phyloP scores from a whole-genome alignment of 2,888 invertebrate genomes.

The Tetragonula carbonaria region DNA sequence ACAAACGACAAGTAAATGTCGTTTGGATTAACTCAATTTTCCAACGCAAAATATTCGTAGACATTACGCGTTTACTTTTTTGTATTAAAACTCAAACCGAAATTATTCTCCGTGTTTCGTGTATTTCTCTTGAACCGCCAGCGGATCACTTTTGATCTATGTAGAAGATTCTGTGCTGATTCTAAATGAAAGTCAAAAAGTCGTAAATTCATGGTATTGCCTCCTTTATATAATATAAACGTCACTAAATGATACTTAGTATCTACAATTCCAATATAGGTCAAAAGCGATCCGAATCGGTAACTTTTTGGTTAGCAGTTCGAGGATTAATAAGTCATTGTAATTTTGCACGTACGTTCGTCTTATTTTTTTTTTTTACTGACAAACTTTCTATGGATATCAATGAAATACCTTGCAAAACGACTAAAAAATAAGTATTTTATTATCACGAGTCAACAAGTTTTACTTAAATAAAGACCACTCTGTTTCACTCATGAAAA shows the following conservation, averaged over 20 bases:
- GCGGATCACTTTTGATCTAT: no score
- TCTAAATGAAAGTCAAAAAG: no score
- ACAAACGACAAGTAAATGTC: neutral
- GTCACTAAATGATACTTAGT: no score
- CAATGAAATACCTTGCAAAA: neutral
- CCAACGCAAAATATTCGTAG: neutral
- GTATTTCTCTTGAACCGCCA: neutral
- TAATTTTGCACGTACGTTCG: neutral
- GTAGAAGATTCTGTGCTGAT: no score
- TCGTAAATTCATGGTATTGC: no score
- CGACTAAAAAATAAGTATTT: neutral
- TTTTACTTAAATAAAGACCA: neutral
- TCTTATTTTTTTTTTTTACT: neutral
- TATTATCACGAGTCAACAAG: neutral
- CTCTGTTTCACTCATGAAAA: neutral
- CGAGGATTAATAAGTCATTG: no score
- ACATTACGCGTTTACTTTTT: neutral
- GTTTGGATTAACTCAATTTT: neutral
- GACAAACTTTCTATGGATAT: neutral
- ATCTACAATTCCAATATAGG: no score
- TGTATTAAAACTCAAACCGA: neutral
- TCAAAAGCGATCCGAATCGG: no score
- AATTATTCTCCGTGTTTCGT: neutral
- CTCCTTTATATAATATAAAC: no score
- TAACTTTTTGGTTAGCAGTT: no score